These are phyloP conservation scores for Tiaroga cobitis DNA, from an alignment of 2,797 vertebrate species.

Conservation along the genomic window DNA sequence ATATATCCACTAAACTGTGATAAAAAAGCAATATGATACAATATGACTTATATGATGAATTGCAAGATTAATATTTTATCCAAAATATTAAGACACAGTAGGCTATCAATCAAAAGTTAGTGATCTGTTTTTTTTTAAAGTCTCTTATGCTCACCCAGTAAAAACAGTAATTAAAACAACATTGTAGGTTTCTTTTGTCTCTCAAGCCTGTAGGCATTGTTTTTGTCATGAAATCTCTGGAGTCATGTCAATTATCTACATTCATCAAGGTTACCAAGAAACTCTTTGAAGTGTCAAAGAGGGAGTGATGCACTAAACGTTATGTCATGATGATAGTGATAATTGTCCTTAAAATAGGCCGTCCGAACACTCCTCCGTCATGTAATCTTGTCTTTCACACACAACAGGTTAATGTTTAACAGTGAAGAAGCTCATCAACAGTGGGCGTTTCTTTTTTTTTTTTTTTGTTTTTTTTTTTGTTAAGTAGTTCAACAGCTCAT, in stretches of 20 bases:
- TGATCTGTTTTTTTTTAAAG: not conserved
- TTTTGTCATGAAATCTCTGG: not conserved
- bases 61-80: no score
- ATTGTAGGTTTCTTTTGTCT: not conserved
- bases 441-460: no score
- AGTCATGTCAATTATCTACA: not conserved
- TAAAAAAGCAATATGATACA: no score
- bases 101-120: not conserved
- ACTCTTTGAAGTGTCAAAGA: not conserved
- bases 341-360: slow-evolving; percentile 26
- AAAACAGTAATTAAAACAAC: not conserved
- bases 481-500: slow-evolving; percentile 25
- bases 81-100: not conserved
- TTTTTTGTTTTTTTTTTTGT: not conserved
- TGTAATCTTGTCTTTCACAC: slow-evolving; percentile 4
- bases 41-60: no score
- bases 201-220: not conserved
- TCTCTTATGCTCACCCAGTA: not conserved
- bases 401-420: slow-evolving; percentile 13
- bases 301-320: slow-evolving; percentile 8
- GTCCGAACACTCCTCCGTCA: not conserved
- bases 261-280: slow-evolving; percentile 8
- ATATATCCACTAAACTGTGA: no score
- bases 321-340: slow-evolving; percentile 19
- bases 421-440: not conserved